Base-by-base conservation (phyloP, 2,797 vertebrate species). In the Cryptoblepharus egeriae region DNA sequence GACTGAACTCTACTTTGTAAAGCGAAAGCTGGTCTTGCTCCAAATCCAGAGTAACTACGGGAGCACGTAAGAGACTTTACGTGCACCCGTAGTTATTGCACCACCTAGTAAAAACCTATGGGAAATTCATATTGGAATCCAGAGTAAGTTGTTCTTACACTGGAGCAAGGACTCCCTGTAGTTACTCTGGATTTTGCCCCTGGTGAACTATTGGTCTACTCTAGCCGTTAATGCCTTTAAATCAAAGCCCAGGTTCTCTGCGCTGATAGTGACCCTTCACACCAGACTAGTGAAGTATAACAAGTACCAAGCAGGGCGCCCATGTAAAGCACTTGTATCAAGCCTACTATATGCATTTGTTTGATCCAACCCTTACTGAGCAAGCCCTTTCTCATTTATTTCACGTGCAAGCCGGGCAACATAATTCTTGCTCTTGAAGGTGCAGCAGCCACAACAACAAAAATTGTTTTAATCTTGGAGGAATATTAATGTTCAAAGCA, bases 401-500 rank as follows among this genome's bases (percentile, higher is more conserved):
- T 88, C 58, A 61, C 79, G 75, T 83, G n/a, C 11, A 81, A 57
- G 39, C 71, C 71, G 79, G 80, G 32, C 32, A 86, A 85, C 70
- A 86, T 87, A 87, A 87, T n/a, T n/a, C 37, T 11, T 79, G 2
- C 73, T 61, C 90, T 92, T 42, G 79, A 42, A 83, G 88, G 60
- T 5, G 37, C 77, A 88, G 15, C 49, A 52, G 10, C 49, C 15
- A 16, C 49, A 52, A 10, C 45, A 42, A 42, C 39, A 42, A 84
- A 87, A 89, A 22, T 15, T 30, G 42, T 22, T 39, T 28, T 88
- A 86, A 85, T 88, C 67, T 86, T 89, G 69, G 0, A 0, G 37
- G 42, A 18, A 6, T 52, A 88, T 88, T 91, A 85, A 87, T 84
- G 92, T 89, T 84, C 83, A 88, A 86, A 87, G 63, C 83, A 87